Base-by-base conservation (phyloP, 2,888 invertebrate species). In the Caenorhabditis panamensis region DNA sequence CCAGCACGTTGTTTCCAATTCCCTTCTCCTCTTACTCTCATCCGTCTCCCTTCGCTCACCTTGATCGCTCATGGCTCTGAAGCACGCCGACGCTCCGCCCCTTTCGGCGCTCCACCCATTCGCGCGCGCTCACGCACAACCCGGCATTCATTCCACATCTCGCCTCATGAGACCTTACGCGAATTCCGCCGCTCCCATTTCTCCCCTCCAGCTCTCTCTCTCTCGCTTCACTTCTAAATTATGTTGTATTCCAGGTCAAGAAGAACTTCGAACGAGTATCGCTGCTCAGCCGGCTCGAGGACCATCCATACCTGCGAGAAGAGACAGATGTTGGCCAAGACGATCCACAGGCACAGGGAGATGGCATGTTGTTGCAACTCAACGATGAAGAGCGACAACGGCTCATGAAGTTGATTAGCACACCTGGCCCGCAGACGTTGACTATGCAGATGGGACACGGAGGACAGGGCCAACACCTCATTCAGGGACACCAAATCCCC, bases 261-360 rank as follows among this genome's bases (percentile, higher is more conserved):
- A 59, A 66, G 20, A 81, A 81, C 59, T 72, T 68, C 20, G 72
- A 77, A 37, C 71, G 77, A 5, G 77, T 81, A 3, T 81, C 77
- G 20, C 20, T 81, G 37, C 67, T 81, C 26, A 64, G 37, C 22
- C 67, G 81, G 1, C 77, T 81, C 37, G 81, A 81, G 59, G 81
- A 81, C 18, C 77, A 81, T 58, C 81, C 81, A 6, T 81, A 81
- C 47, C 72, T 81, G 24, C 77, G 77, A 13, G 81, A 75, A 36
- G 81, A 81, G 18, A 22, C 47, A 4, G 81, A 77, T 31, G 61
- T 81, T 6, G 41, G 31, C 5, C 66, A 64, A 28, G 63, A 75
- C 11, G 69, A 62, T 18, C 5, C 24, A 20, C 63, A 63, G 18
- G 1, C 41, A 6, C 56, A 37, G 16, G 61, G 31, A 4, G 79